Evolutionary conservation across 2,888 invertebrate species (phyloP), one percentile per base, ranked within the genome.

Genomic region (Andrena flavipes): DNA sequence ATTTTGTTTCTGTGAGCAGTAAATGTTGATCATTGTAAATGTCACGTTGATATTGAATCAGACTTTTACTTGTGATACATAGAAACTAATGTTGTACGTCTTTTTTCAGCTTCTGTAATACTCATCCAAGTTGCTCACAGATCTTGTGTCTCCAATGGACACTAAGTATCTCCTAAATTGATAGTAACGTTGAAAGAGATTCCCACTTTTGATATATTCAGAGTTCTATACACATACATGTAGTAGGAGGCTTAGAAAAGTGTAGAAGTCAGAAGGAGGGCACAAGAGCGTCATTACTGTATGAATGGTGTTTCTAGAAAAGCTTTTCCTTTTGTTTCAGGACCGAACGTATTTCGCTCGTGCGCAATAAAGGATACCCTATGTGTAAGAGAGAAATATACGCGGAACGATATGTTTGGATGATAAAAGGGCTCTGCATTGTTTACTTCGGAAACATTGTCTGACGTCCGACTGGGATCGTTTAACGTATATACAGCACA

Each of bases 291-390:
- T 48, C 4, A 49, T 2, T 13, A 20, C 26, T 26, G 13, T 8
- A 7, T 2, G n/a, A 42, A 54, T 26, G 64, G 13, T 54, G 23
- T 63, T 62, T 75, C 54, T 70, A 79, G 35, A 60, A 68, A 42
- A 29, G 1, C 2, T 78, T 80, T 86, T 89, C 89, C 86, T 91
- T 93, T 72, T 93, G 93, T 94, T 94, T 67, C 93, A 94, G 93
- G 93, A 93, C 63, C 91, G 91, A 88, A 93, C 93, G 80, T 92
- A 91, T 80, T 87, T 91, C 56, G 91, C 92, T 82, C 92, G 92
- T 69, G 91, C 92, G 79, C 92, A 93, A 83, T 93, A 92, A 84
- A 84, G 82, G 67, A 65, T 69, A 76, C 23, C 56, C 65, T 48
- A 72, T 65, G 33, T 82, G 79, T 62, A 72, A 72, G 35, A 80